Conservation (phyloP, 37 sponge, comb jelly and placozoan genomes). For the Aphrocallistes beatrix region DNA sequence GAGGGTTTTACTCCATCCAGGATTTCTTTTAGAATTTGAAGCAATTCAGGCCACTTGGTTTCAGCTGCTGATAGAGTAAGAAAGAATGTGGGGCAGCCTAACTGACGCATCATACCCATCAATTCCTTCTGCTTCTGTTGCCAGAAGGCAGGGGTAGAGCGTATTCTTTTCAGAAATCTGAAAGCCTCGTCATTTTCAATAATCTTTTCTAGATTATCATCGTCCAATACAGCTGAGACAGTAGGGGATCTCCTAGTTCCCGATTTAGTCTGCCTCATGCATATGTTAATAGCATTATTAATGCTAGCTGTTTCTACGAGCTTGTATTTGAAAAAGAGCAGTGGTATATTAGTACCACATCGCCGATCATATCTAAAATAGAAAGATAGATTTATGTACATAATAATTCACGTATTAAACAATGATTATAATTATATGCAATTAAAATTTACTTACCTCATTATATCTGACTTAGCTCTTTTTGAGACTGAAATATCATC, state of each 20-base stretch:
- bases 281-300: background rate
- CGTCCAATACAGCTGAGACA: background rate
- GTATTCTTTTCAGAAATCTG: background rate
- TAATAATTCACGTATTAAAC: background rate
- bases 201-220: background rate
- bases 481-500: background rate
- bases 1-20: background rate
- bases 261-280: background rate
- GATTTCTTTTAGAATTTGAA: background rate
- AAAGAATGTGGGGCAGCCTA: background rate
- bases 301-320: background rate
- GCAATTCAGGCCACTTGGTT: background rate
- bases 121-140: background rate
- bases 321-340: background rate
- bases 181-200: background rate
- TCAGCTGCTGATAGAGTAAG: background rate
- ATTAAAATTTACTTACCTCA: background rate
- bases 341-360: background rate
- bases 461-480: background rate
- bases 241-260: background rate
- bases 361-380: background rate
- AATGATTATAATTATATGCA: background rate
- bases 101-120: background rate
- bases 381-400: background rate
- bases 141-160: background rate